A percentile compares a stretch with the other conserved stretches of the same genome.
phyloP scores from a whole-genome alignment of 2,888 invertebrate genomes.

The Eupithecia exiguata region DNA sequence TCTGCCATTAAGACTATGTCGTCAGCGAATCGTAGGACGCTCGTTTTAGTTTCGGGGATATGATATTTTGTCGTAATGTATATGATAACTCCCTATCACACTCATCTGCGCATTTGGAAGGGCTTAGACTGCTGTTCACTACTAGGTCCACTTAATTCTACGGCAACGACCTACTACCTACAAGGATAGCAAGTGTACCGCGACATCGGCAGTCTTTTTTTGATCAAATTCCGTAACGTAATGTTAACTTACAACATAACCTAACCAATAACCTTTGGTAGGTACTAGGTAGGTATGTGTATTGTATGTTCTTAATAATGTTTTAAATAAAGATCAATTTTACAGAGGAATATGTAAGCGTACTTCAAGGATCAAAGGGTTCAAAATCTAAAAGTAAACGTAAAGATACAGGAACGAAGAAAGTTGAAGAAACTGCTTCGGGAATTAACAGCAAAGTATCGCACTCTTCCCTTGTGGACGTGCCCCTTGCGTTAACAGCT shows the following conservation, averaged over 20 bases:
- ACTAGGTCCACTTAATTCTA: too few relatives aligned
- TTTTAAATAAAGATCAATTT: background rate
- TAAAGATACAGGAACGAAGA: background rate
- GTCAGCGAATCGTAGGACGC: too few relatives aligned
- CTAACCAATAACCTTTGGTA: too few relatives aligned
- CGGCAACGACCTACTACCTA: background rate
- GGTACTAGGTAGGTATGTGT: background rate
- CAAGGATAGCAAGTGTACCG: background rate
- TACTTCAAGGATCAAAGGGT: background rate
- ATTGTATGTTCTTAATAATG: background rate
- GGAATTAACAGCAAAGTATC: background rate
- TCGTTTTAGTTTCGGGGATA: too few relatives aligned
- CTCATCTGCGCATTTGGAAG: too few relatives aligned
- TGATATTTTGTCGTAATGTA: too few relatives aligned
- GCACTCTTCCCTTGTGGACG: background rate
- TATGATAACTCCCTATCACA: too few relatives aligned
- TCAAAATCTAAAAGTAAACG: background rate
- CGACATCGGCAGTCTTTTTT: background rate
- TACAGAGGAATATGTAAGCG: background rate
- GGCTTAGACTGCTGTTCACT: too few relatives aligned
- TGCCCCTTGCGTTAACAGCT: conserved; percentile 47
- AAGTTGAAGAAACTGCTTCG: background rate
- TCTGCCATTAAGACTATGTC: too few relatives aligned
- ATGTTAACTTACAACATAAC: background rate
- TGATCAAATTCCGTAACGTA: background rate